Conservation (phyloP, 2,797 vertebrate species). For the Scolopax rusticola region DNA sequence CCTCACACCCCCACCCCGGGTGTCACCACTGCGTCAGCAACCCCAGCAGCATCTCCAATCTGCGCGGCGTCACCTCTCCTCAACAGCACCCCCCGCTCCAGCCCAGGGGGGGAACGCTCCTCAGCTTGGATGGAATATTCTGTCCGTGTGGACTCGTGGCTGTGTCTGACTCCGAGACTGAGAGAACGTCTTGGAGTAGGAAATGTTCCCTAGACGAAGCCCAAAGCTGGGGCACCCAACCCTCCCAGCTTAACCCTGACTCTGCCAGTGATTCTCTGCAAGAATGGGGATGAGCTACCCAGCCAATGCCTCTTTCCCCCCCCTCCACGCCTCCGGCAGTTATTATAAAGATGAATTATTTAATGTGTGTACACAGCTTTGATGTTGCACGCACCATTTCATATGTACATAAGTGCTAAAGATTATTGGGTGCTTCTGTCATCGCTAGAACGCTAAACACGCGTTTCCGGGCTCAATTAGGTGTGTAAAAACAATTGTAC, state of each 20-base stretch:
- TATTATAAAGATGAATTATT: constrained; percentile 47
- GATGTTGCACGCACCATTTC: constrained; percentile 56
- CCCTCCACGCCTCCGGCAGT: background rate
- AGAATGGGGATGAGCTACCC: background rate
- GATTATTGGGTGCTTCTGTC: constrained; percentile 16
- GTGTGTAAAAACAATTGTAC: constrained; percentile 18
- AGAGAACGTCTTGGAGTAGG: constrained; percentile 14
- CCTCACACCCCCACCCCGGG: background rate
- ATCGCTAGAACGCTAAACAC: background rate
- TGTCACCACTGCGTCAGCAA: background rate
- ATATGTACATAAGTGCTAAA: constrained; percentile 32
- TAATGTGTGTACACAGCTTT: constrained; percentile 49
- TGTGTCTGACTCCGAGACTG: background rate
- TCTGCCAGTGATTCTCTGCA: background rate
- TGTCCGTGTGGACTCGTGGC: background rate
- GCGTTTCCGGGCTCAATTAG: constrained; percentile 50
- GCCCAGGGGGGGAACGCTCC: background rate
- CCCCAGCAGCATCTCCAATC: background rate
- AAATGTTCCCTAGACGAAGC: constrained; percentile 26
- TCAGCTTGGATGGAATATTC: constrained; percentile 29
- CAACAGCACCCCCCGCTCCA: background rate
- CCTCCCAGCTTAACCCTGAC: background rate
- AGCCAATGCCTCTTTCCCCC: background rate
- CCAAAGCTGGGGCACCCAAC: background rate
- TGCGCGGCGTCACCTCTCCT: background rate